Evolutionary conservation across 2,888 invertebrate genomes (phyloP), one percentile per base, ranked within the genome.

Genomic region (Pristionchus fissidentatus): DNA sequence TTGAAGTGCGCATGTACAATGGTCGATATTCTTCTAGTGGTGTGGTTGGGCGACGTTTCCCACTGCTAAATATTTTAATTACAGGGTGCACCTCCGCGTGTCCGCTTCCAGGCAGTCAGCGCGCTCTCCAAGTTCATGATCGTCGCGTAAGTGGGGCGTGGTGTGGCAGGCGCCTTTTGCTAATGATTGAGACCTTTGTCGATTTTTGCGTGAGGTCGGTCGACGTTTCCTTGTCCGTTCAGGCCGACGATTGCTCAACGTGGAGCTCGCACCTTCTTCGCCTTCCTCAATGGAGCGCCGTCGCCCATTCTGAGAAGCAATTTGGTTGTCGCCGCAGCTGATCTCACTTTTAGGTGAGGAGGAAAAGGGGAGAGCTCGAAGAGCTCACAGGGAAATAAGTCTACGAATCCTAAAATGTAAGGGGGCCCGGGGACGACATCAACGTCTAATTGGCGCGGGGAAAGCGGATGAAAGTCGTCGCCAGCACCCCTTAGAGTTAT

Each of bases 191-290:
- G n/a, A n/a, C 3, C 19, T 57, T 77, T 43, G 2, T 43, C 3
- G 26, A 55, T 78, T 55, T 8, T 52, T 55, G n/a, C 10, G 8
- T 7, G 13, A 57, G 22, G 32, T 70, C 15, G 41, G 55, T n/a
- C 55, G n/a, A 13, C 22, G 7, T 22, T 75, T 75, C 75, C 32
- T 41, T 60, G 15, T 13, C 4, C 35, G 3, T 57, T 80, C 70
- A 83, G 83, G 15, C 35, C 57, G 22, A 8, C 5, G 29, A 15
- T 83, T 3, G 83, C 49, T 5, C 38, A 46, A 5, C 26, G 35
- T 10, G 83, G 83, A 19, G 83, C 83, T 10, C 83, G 83, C 55
- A 73, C 55, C 70, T 83, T 83, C 73, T 83, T 83, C 73, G 70
- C 83, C 83, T 83, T 83, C 83, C 70, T 83, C 38, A 83, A 83